Conservation (phyloP, 1,140 invertebrate species). For the Pseudoatta argentina region DNA sequence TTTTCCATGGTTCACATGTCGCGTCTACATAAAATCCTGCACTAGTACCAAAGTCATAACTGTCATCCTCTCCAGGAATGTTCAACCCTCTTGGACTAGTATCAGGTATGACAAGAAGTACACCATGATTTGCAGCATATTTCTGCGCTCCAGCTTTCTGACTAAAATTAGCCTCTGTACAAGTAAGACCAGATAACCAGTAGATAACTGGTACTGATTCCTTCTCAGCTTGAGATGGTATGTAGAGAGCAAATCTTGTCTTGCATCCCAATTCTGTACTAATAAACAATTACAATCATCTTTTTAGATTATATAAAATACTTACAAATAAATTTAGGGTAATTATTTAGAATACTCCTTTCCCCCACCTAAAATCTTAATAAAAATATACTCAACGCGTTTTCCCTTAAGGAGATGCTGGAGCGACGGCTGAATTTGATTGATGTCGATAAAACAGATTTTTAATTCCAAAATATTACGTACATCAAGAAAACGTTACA, state of each 20-base stretch:
- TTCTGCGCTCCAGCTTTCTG: conserved; percentile 97
- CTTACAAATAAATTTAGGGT: neutral
- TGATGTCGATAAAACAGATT: too few species aligned
- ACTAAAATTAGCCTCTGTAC: conserved; percentile 98
- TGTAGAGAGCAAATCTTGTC: conserved; percentile 97
- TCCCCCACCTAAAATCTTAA: too few species aligned
- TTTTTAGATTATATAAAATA: neutral
- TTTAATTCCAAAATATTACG: too few species aligned
- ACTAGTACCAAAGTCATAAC: conserved; percentile 97
- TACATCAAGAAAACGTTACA: too few species aligned
- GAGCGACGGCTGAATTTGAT: too few species aligned
- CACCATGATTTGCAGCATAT: conserved; percentile 92
- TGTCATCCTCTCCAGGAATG: conserved; percentile 95
- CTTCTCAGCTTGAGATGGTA: conserved; percentile 92
- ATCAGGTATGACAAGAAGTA: conserved; percentile 97
- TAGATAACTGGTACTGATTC: conserved; percentile 93
- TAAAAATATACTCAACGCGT: too few species aligned
- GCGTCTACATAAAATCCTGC: conserved; percentile 99
- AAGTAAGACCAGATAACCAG: conserved; percentile 97
- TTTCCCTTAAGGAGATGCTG: too few species aligned
- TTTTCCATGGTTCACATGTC: conserved; percentile 95
- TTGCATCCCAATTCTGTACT: conserved; percentile 93
- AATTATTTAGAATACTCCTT: neutral
- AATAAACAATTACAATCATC: conserved; percentile 70
- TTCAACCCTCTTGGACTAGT: conserved; percentile 97